Evolutionary conservation across 2,113 vertebrate species (phyloP).

Genomic region (Tragelaphus buxtoni): DNA sequence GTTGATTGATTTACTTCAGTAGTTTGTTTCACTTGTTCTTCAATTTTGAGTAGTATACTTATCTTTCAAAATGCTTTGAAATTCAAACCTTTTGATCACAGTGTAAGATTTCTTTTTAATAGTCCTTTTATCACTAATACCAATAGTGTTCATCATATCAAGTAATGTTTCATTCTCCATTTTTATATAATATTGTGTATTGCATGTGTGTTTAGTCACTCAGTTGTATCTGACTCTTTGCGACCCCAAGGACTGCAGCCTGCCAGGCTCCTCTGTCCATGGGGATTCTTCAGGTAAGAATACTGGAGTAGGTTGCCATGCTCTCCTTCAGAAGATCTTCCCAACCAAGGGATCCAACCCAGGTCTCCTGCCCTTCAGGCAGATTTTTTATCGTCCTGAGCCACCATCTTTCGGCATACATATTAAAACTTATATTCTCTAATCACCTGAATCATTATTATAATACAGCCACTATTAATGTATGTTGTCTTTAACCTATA

Average conservation of each 20-base stretch:
- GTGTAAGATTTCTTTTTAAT: neutral
- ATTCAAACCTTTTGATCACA: neutral
- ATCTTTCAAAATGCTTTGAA: neutral
- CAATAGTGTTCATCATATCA: neutral
- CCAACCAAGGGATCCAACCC: neutral
- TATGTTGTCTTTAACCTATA: neutral
- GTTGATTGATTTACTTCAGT: neutral
- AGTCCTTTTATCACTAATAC: neutral
- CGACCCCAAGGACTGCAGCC: neutral
- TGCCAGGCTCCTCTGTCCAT: neutral
- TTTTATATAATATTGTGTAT: neutral
- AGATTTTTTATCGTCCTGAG: neutral
- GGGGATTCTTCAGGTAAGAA: neutral
- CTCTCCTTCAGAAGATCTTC: neutral
- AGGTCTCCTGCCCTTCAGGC: neutral
- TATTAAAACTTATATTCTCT: neutral
- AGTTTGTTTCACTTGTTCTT: neutral
- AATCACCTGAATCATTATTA: neutral
- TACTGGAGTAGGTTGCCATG: neutral
- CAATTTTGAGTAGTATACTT: neutral
- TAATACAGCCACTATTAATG: neutral
- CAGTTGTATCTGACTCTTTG: neutral
- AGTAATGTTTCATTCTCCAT: neutral
- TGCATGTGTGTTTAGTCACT: rapidly evolving
- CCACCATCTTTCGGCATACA: neutral